Conservation (phyloP, 1,140 invertebrate genomes). For the Calliopsis andreniformis region DNA sequence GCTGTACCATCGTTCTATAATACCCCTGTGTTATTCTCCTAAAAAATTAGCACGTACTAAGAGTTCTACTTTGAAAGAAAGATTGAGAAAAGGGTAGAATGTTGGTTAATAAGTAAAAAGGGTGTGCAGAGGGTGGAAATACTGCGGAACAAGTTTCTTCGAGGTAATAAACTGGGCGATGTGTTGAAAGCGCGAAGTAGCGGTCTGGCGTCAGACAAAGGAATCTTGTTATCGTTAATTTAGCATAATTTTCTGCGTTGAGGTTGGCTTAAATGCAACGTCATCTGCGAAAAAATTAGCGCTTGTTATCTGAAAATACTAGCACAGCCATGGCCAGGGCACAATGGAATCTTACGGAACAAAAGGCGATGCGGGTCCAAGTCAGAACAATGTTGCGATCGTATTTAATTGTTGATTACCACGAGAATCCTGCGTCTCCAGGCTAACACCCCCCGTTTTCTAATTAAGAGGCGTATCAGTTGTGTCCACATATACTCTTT, state of each 20-base stretch:
- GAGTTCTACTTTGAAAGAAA: background rate
- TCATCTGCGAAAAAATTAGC: conserved; percentile 32
- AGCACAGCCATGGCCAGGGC: background rate
- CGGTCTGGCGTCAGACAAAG: conserved; percentile 9
- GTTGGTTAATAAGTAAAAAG: background rate
- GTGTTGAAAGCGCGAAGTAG: conserved; percentile 16
- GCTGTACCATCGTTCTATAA: no score
- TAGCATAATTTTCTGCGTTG: conserved; percentile 21
- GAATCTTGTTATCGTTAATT: conserved; percentile 37
- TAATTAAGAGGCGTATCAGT: no score
- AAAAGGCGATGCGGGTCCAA: background rate
- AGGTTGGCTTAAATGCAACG: conserved; percentile 12
- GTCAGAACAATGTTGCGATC: background rate
- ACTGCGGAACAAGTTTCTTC: conserved; percentile 20
- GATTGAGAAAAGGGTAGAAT: background rate
- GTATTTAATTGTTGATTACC: conserved; percentile 45
- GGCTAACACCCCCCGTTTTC: no score
- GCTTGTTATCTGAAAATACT: conserved; percentile 37
- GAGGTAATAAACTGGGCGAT: conserved; percentile 12
- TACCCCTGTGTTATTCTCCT: no score
- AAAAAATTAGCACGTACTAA: background rate
- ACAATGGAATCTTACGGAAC: background rate
- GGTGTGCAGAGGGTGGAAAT: background rate
- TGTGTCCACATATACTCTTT: no score
- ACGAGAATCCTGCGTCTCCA: background rate